These are phyloP conservation scores for Galendromus occidentalis DNA, from an alignment of 1,140 invertebrate species.

Conservation along the genomic window DNA sequence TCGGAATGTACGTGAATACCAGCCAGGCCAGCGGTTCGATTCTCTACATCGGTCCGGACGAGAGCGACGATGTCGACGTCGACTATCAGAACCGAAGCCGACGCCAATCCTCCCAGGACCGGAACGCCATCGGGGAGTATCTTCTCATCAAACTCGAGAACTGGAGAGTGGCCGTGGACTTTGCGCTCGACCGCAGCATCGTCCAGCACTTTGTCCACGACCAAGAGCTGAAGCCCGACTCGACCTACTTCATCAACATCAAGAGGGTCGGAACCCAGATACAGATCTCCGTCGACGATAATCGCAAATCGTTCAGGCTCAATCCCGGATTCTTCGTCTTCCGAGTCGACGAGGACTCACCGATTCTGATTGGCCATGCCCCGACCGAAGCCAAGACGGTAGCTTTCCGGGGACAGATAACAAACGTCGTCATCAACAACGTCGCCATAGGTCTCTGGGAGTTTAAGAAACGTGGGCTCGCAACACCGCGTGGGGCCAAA, in stretches of 20 bases:
- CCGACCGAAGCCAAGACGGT: background rate
- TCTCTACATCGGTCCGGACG: background rate
- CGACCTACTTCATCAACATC: background rate
- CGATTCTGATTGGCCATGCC: background rate
- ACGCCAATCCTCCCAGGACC: background rate
- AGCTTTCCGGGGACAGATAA: background rate
- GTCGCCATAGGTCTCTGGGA: background rate
- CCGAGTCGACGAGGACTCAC: background rate
- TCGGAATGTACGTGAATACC: constrained; percentile 1
- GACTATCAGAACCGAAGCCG: background rate
- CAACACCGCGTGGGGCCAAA: background rate
- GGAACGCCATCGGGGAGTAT: background rate
- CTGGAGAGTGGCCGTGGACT: background rate
- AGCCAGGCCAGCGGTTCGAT: background rate
- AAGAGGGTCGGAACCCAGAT: background rate
- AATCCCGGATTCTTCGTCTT: background rate
- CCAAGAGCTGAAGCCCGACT: background rate
- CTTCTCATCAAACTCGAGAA: constrained; percentile 10
- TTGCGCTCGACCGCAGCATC: background rate
- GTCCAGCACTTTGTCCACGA: background rate
- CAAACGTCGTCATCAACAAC: constrained; percentile 1
- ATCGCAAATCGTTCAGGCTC: background rate
- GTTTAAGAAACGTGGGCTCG: background rate
- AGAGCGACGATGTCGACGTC: background rate
- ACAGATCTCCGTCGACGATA: background rate